Evolutionary conservation across 1,140 invertebrate genomes (phyloP), one percentile per base, ranked within the genome.

Genomic region (Zeugodacus cucurbitae): DNA sequence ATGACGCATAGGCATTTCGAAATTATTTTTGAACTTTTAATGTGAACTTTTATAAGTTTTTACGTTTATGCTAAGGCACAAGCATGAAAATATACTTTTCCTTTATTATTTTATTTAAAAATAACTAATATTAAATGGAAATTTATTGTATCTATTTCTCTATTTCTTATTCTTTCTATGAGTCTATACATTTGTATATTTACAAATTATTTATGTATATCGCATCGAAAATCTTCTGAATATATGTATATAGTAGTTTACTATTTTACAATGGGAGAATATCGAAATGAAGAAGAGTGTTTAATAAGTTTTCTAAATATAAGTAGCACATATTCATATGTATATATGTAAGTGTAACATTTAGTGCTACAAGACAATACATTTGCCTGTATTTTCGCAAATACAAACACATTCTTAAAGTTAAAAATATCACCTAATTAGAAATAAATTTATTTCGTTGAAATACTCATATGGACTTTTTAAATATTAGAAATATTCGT

Each of bases 1-100:
- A 82, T 82, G 74, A 82, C 44, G 74, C 74, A 74, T 82, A 48
- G 74, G 74, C 74, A 48, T 82, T 82, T 82, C 26, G 74, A 82
- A 82, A 82, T 82, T 82, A 48, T 41, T 26, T 82, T 82, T 26
- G 37, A 48, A 82, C 48, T 44, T 82, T 82, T 82, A 74, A 74
- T 74, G 74, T 70, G 64, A 70, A 70, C 64, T 32, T 32, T 70
- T 34, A 20, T 70, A 70, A 34, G 32, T 70, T 32, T 62, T 32
- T 32, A 70, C 64, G 64, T 70, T 70, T 70, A 70, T 70, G 64
- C 64, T 32, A 70, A 70, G 74, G 74, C 74, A 34, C 34, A 82
- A 82, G 74, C 74, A 48, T 62, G 22, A 37, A 82, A 82, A 48
- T n/a, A 48, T 82, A n/a, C 3, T 82, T 29, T 41, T 26, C 20